Base-by-base conservation (phyloP, 1,140 invertebrate genomes). In the Lepidotrigona ventralis region DNA sequence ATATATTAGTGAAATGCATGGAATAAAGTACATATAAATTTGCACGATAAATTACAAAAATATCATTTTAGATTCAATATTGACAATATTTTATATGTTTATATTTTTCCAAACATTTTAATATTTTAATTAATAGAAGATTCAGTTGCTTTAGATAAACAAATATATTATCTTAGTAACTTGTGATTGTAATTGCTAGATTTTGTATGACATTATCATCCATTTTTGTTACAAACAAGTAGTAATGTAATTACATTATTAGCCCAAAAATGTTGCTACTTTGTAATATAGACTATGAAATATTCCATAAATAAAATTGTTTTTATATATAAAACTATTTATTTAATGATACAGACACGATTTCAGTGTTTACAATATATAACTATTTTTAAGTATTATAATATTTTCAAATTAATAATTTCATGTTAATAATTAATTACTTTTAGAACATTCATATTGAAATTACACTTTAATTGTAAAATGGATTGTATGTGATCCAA, bases 401-500 rank as follows among this genome's bases (percentile, higher is more conserved):
- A 63, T 73, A 11, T 39, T 26, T 33, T 54, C 26, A 46, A 15
- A 54, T 33, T 33, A 4, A 33, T 33, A 33, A 33, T 33, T 33
- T 33, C 2, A 33, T 11, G 15, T 14, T n/a, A 81, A 54, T 26
- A 51, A 9, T 46, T 79, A 69, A 77, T 79, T 29, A 58, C 56
- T 58, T 56, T 29, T 29, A 17, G 53, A 69, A 51, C 1, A 26
- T 63, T 84, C 39, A 58, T 4, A 58, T 29, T 83, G 19, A 75
- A 73, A 17, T 82, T 79, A 75, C 74, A 71, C 0, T 72, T 95
- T 95, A 99, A 95, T 98, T 98, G 94, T 98, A 99, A 92, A 98
- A 97, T 74, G 98, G 98, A 96, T 99, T 99, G 92, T 98, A 99
- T 12, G 99, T 99, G 75, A 99, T 96, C 99, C 99, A 99, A 93